Base-by-base conservation (phyloP, 2,888 invertebrate genomes). In the Syritta pipiens region DNA sequence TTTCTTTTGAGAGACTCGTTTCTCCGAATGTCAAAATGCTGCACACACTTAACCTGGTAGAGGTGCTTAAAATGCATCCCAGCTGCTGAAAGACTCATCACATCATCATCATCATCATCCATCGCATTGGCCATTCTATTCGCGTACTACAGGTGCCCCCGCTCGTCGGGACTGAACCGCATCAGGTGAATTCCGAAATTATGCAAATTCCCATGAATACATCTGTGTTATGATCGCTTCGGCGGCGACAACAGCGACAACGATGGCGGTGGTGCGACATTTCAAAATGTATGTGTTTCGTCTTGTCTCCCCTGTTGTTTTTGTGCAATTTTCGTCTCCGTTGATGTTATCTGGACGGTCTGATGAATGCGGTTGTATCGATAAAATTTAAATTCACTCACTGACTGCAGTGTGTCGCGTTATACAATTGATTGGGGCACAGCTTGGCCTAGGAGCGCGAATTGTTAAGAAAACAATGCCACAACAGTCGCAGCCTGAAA, bases 161-260 rank as follows among this genome's bases (percentile, higher is more conserved):
- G n/a, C n/a, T n/a, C n/a, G n/a, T n/a, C n/a, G n/a, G n/a, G n/a
- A n/a, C n/a, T 46, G 35, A 35, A 37, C 28, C 40, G 32, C 49
- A 55, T 30, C 67, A 76, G 62, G 17, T 14, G 49, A 62, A 69
- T 76, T 76, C 63, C 69, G 37, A 69, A 76, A 69, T 75, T 69
- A 76, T 69, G 76, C 53, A 75, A 75, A 75, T 75, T 10, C 32
- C 14, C 24, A 17, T 9, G 37, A 9, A 37, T 22, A 46, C 72
- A 68, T 68, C 49, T 68, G 60, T 57, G n/a, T n/a, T 63, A 55
- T 71, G 40, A 6, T n/a, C n/a, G n/a, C n/a, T 0, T 1, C 6
- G 6, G 28, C 26, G n/a, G n/a, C n/a, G n/a, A n/a, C n/a, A n/a
- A n/a, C n/a, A n/a, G n/a, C n/a, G n/a, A n/a, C n/a, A n/a, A n/a